Conservation (phyloP, 2,113 vertebrate species). For the Brachypodius melanocephalos region DNA sequence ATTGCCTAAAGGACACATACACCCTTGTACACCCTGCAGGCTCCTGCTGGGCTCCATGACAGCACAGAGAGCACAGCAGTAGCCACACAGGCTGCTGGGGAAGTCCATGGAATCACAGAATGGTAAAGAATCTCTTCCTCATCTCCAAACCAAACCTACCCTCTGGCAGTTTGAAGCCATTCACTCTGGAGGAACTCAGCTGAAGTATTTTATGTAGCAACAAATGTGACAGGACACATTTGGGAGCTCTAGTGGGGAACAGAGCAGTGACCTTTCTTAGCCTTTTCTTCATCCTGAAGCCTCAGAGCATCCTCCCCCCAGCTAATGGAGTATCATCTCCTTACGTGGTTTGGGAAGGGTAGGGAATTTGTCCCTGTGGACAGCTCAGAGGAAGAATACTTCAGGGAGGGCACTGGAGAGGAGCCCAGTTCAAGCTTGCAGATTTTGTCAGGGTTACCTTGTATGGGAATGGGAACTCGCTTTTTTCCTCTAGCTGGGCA, state of each 20-base stretch:
- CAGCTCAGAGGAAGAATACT: background rate
- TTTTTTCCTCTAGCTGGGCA: background rate
- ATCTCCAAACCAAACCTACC: background rate
- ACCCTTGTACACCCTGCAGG: background rate
- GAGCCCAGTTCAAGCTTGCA: background rate
- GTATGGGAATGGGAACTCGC: background rate
- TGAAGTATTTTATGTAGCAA: background rate
- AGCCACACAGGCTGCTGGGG: background rate
- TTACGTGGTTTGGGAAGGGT: background rate
- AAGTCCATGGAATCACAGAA: background rate
- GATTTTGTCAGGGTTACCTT: background rate
- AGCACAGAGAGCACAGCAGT: fast-evolving
- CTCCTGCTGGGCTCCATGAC: background rate
- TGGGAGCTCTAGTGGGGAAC: background rate
- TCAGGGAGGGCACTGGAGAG: background rate
- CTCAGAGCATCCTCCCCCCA: background rate
- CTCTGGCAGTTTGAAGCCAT: background rate
- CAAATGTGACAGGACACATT: background rate
- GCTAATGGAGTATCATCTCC: background rate
- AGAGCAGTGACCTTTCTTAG: background rate
- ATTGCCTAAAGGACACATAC: background rate
- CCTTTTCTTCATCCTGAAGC: background rate
- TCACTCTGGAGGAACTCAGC: background rate
- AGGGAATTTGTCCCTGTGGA: background rate
- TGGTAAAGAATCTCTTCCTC: background rate